A percentile compares a stretch with the other conserved stretches of the same genome.
These are phyloP conservation scores for Temnothorax rugatulus DNA, from an alignment of 2,888 invertebrate genomes.

Conservation along the genomic window DNA sequence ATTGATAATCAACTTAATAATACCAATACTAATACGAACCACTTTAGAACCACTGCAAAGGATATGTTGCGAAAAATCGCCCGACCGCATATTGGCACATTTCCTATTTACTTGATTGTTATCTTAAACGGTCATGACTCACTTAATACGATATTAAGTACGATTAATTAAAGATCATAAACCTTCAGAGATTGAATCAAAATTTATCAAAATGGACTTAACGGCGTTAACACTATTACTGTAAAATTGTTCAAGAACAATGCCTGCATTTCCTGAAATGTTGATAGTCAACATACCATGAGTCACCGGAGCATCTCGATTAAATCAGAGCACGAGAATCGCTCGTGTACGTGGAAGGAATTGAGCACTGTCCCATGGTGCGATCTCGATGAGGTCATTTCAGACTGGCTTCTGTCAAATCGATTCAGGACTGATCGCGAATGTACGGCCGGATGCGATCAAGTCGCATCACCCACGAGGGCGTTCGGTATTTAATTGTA, in stretches of 20 bases:
- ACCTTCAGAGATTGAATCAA: not conserved
- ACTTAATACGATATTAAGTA: not conserved
- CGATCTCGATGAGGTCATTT: constrained; percentile 32
- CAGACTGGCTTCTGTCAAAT: constrained; percentile 37
- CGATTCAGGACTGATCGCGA: constrained; percentile 46
- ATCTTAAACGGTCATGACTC: too few relatives aligned
- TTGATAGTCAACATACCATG: constrained; percentile 42
- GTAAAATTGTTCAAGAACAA: not conserved
- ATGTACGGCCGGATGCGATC: constrained; percentile 21
- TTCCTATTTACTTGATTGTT: too few relatives aligned
- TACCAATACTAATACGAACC: too few relatives aligned
- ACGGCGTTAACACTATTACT: not conserved
- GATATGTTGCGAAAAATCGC: too few relatives aligned
- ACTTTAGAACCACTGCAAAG: too few relatives aligned
- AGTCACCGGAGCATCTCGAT: constrained; percentile 41
- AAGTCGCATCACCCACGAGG: constrained; percentile 17
- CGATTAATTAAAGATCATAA: not conserved
- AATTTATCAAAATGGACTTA: not conserved
- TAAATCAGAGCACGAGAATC: constrained; percentile 42
- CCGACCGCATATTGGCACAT: too few relatives aligned
- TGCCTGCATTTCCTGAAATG: constrained; percentile 30
- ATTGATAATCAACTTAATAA: too few relatives aligned
- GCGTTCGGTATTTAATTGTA: constrained; percentile 47
- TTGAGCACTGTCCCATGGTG: not conserved
- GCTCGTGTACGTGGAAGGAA: constrained; percentile 44